A percentile compares a stretch with the other conserved stretches of the same genome.
phyloP scores from a whole-genome alignment of 2,888 invertebrate genomes.

The Leptopilina syphax region DNA sequence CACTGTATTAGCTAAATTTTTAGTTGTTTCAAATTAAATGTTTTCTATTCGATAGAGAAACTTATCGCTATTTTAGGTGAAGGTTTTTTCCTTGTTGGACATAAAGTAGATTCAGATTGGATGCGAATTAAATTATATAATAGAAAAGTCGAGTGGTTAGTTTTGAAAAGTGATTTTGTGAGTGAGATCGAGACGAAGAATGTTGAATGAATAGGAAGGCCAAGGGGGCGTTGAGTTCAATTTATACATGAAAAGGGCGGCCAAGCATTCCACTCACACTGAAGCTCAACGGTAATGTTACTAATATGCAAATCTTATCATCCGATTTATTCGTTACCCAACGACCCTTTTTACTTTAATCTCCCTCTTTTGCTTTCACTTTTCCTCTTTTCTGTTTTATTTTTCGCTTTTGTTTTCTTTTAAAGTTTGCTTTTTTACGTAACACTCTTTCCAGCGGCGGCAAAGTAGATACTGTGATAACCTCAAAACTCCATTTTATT shows the following conservation, averaged over 20 bases:
- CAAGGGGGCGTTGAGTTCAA: slow-evolving; percentile 49
- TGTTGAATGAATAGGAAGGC: slow-evolving; percentile 63
- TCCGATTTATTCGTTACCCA: slow-evolving; percentile 59
- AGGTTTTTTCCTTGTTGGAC: no score
- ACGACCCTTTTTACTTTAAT: slow-evolving; percentile 31
- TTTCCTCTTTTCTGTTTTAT: slow-evolving; percentile 22
- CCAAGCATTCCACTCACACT: slow-evolving; percentile 48
- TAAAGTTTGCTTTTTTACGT: slow-evolving; percentile 5
- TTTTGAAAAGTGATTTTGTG: slow-evolving; percentile 53
- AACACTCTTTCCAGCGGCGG: not conserved
- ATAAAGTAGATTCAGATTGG: not conserved
- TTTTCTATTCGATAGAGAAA: no score
- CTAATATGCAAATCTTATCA: slow-evolving; percentile 70
- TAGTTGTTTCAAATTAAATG: no score
- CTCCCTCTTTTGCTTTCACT: not conserved
- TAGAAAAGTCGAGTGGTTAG: slow-evolving; percentile 58
- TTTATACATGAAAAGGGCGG: slow-evolving; percentile 68
- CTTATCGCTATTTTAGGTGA: no score
- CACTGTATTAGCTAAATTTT: no score
- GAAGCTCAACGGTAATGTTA: slow-evolving; percentile 61
- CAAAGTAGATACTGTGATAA: slow-evolving; percentile 6
- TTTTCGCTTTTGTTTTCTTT: slow-evolving; percentile 28
- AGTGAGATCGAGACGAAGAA: slow-evolving; percentile 51
- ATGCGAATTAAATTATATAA: not conserved
- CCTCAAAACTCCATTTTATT: not conserved